A percentile compares a stretch with the other conserved stretches of the same genome.
These are phyloP conservation scores for Hermodice carunculata DNA, from an alignment of 2,888 invertebrate species.

Conservation along the genomic window DNA sequence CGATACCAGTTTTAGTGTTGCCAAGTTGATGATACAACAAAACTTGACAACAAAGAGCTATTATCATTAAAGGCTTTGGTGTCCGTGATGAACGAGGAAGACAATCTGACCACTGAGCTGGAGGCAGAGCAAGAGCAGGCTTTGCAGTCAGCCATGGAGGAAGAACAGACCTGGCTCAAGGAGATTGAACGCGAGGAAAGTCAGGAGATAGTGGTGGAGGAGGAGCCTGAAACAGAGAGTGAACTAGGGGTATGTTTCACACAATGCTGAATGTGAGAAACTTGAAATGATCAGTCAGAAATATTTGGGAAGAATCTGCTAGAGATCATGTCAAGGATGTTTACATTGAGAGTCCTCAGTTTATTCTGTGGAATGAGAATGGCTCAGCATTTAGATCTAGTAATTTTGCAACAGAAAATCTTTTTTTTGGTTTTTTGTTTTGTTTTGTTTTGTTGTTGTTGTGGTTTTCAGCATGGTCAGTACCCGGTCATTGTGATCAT, in stretches of 20 bases:
- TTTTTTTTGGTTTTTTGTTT: no score
- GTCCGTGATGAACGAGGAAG: constrained; percentile 58
- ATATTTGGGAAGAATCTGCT: no score
- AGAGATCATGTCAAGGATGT: no score
- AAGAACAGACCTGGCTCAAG: constrained; percentile 75
- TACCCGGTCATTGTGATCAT: no score
- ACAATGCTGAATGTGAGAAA: constrained; percentile 67
- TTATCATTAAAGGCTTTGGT: constrained; percentile 22
- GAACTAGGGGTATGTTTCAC: constrained; percentile 28
- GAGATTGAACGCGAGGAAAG: constrained; percentile 73
- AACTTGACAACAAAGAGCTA: no score
- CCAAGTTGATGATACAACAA: no score
- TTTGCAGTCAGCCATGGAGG: constrained; percentile 71
- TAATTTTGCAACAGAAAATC: no score
- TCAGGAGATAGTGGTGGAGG: constrained; percentile 75
- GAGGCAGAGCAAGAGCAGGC: constrained; percentile 70
- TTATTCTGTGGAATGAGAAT: no score
- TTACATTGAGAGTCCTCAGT: no score
- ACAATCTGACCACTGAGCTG: constrained; percentile 51
- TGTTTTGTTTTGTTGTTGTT: no score
- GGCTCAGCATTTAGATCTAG: background rate
- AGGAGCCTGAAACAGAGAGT: constrained; percentile 49
- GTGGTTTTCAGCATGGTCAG: no score
- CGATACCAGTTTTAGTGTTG: no score
- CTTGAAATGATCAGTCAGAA: constrained; percentile 21